Evolutionary conservation across 2,113 vertebrate species (phyloP).

Genomic region (Amblyopsis rosae): DNA sequence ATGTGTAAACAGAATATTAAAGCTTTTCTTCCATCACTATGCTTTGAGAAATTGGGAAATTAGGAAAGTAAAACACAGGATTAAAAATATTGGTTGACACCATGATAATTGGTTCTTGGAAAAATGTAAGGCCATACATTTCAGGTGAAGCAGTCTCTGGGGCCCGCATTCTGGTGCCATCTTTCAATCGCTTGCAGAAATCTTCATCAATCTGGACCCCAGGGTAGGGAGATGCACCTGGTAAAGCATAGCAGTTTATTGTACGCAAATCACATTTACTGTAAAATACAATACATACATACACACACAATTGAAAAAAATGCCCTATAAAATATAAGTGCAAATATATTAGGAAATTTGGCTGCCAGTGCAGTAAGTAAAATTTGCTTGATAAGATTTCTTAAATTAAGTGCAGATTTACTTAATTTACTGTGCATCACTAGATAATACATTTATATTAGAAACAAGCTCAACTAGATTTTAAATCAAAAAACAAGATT

Average conservation of each 20-base stretch:
- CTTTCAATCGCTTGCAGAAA: slow-evolving; percentile 92
- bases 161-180: slow-evolving; percentile 92
- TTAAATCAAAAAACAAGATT: too few relatives aligned
- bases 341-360: too few relatives aligned
- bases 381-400: too few relatives aligned
- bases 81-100: slow-evolving; percentile 4
- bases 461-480: too few relatives aligned
- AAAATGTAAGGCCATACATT: slow-evolving; percentile 78
- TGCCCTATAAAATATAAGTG: too few relatives aligned
- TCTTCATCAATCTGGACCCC: slow-evolving; percentile 97
- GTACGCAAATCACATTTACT: too few relatives aligned
- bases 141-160: slow-evolving; percentile 93
- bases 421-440: too few relatives aligned
- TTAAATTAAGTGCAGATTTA: too few relatives aligned
- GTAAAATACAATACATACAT: too few relatives aligned
- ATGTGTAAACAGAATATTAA: neutral
- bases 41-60: neutral
- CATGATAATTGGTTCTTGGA: neutral
- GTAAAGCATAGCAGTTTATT: neutral
- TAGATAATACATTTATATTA: too few relatives aligned
- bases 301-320: too few relatives aligned
- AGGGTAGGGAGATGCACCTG: slow-evolving; percentile 95
- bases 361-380: too few relatives aligned
- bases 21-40: neutral
- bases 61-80: neutral